Evolutionary conservation across 2,888 invertebrate genomes (phyloP), one percentile per base, ranked within the genome.

Genomic region (Protonemura montana): DNA sequence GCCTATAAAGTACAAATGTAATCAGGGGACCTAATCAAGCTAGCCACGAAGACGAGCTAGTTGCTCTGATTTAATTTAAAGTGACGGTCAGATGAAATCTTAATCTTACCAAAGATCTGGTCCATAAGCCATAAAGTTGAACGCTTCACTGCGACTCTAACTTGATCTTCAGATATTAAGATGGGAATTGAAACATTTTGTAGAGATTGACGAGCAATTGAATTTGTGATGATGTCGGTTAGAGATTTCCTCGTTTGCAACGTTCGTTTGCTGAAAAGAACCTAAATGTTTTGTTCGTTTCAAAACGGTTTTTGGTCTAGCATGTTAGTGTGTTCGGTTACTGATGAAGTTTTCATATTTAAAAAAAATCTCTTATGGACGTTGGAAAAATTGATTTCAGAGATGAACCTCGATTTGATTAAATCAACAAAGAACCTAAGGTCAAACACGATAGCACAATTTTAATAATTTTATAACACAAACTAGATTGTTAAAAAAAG

Each of bases 361-460:
- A 26, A 77, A 77, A 77, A 77, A 13, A 5, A 16, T 21, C 26
- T 77, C 7, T 6, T 77, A n/a, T 25, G 26, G 25, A 25, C 13
- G 78, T 78, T 78, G 0, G 2, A 21, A 3, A 78, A 78, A 78
- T 27, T 27, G 78, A 78, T 27, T 27, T 78, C 16, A 78, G 28
- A 28, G 59, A 10, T 59, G 16, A 27, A 78, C 6, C 78, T 28
- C 2, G 2, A 21, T 21, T 3, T 28, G 28, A 27, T 78, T 78
- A 30, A 81, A 81, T 81, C 30, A 81, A 28, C 81, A 81, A 84
- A 84, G 59, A 84, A 84, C 84, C 76, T 13, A 1, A 10, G 84
- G 84, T 28, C 26, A 26, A 84, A 28, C 84, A 84, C 84, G 84
- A 59, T 84, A n/a, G 30, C 82, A 83, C 82, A 35, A 35, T 83